These are phyloP conservation scores for Orthosia gothica DNA, from an alignment of 2,888 invertebrate species.

Conservation along the genomic window DNA sequence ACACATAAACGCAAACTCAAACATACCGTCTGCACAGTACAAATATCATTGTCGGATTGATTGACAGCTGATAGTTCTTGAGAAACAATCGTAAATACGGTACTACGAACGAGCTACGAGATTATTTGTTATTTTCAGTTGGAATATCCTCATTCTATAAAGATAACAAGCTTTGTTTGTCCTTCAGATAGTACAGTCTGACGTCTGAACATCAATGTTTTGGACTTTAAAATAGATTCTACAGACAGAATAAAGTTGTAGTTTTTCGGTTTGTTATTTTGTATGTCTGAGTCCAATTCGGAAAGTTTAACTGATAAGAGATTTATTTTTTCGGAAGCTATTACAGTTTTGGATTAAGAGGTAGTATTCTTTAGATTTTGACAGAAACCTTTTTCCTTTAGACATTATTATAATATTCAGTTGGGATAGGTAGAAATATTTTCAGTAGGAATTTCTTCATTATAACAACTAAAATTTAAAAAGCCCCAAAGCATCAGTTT, in stretches of 20 bases:
- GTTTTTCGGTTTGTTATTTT: conserved; percentile 13
- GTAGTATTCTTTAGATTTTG: too few relatives aligned
- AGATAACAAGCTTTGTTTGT: conserved; percentile 33
- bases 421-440: not conserved
- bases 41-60: conserved; percentile 31
- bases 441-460: conserved; percentile 11
- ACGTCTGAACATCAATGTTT: conserved; percentile 24
- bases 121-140: conserved; percentile 15
- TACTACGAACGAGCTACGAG: conserved; percentile 31
- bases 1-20: conserved; percentile 20
- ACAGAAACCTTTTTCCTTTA: too few relatives aligned
- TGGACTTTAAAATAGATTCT: conserved; percentile 30
- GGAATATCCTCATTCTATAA: conserved; percentile 22
- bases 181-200: conserved; percentile 24
- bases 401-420: too few relatives aligned
- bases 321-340: too few relatives aligned
- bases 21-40: not conserved
- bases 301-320: not conserved
- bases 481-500: not conserved
- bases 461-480: too few relatives aligned
- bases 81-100: conserved; percentile 45
- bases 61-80: conserved; percentile 45
- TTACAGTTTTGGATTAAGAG: too few relatives aligned
- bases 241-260: conserved; percentile 16
- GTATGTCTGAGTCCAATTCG: not conserved